Evolutionary conservation across 2,888 invertebrate genomes (phyloP).

Genomic region (Timandra comae): DNA sequence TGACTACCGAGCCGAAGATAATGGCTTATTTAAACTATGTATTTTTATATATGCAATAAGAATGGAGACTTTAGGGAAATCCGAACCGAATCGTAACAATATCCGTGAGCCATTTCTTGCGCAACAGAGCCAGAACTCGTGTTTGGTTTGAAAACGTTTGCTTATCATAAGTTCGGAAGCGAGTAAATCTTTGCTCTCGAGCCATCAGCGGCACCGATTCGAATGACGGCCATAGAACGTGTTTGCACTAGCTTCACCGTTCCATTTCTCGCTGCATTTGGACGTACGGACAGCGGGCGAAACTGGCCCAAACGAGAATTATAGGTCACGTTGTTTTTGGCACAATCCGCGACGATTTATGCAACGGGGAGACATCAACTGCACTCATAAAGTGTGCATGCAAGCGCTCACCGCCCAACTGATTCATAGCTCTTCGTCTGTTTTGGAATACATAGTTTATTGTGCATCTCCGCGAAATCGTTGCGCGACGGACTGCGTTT

Average conservation of each 20-base stretch:
- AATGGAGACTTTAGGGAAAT: no score
- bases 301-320: slow-evolving; percentile 39
- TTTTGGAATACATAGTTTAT: slow-evolving; percentile 49
- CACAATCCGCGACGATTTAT: slow-evolving; percentile 59
- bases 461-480: slow-evolving; percentile 32
- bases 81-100: no score
- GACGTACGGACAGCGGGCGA: slow-evolving; percentile 34
- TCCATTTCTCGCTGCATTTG: slow-evolving; percentile 33
- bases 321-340: slow-evolving; percentile 54
- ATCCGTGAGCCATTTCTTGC: no score
- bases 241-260: slow-evolving; percentile 39
- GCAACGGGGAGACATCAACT: slow-evolving; percentile 54
- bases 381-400: slow-evolving; percentile 66
- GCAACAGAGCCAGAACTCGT: no score
- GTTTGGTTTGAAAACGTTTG: slow-evolving; percentile 1
- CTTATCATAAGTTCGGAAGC: slow-evolving; percentile 8
- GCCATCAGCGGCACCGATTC: slow-evolving; percentile 29
- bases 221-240: slow-evolving; percentile 37
- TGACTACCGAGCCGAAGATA: slow-evolving; percentile 16
- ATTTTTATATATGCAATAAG: slow-evolving; percentile 5
- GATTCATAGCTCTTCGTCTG: slow-evolving; percentile 47
- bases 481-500: slow-evolving; percentile 20
- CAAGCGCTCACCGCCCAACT: slow-evolving; percentile 40
- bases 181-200: slow-evolving; percentile 20
- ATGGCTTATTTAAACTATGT: slow-evolving; percentile 20